These are phyloP conservation scores for Ptilonorhynchus violaceus DNA, from an alignment of 2,113 vertebrate species.

Conservation along the genomic window DNA sequence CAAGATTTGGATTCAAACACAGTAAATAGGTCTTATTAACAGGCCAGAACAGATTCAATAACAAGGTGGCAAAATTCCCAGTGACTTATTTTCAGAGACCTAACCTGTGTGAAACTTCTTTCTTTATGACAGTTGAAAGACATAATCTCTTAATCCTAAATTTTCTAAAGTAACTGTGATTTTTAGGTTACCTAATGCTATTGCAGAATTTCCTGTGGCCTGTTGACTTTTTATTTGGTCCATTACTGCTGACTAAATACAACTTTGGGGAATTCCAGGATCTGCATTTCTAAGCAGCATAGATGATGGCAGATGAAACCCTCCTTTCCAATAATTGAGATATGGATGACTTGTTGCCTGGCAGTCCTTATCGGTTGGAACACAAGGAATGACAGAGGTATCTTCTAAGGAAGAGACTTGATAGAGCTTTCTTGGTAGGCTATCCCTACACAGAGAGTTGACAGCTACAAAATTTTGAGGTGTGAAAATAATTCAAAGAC, in stretches of 20 bases:
- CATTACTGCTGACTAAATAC: neutral
- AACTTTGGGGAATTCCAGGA: neutral
- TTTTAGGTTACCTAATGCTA: neutral
- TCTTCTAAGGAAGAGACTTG: neutral
- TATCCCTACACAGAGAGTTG: neutral
- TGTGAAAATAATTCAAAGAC: neutral
- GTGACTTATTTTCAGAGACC: neutral
- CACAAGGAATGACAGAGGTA: neutral
- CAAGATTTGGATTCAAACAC: neutral
- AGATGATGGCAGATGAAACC: neutral
- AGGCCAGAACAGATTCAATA: neutral
- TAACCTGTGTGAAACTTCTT: neutral
- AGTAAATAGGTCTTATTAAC: neutral
- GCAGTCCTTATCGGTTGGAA: neutral
- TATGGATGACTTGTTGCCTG: neutral
- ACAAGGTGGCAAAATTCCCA: neutral
- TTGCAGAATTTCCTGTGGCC: neutral
- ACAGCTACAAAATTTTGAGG: neutral
- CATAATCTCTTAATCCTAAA: neutral
- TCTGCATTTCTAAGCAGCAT: neutral
- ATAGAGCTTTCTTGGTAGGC: neutral
- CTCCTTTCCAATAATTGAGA: neutral
- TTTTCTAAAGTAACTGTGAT: neutral
- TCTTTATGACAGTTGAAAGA: neutral
- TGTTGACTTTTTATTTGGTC: neutral